These are phyloP conservation scores for Orgyia antiqua DNA, from an alignment of 2,888 invertebrate genomes.

Conservation along the genomic window DNA sequence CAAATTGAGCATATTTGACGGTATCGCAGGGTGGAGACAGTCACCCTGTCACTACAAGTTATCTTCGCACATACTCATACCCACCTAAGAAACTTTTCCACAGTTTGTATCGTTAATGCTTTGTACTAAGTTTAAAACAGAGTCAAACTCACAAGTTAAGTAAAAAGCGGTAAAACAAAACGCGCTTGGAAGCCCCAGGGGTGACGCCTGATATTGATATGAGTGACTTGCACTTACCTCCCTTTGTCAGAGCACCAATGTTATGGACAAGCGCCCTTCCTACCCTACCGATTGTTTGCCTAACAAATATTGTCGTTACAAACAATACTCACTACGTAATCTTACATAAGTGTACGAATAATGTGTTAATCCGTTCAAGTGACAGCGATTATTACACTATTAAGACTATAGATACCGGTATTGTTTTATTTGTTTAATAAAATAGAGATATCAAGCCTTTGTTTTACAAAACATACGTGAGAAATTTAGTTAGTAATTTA, in stretches of 20 bases:
- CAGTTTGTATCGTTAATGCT: conserved; percentile 30
- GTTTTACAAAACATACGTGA: too few species aligned
- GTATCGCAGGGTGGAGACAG: too few species aligned
- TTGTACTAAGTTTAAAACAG: conserved; percentile 28
- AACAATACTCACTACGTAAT: conserved; percentile 58
- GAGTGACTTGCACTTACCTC: conserved; percentile 74
- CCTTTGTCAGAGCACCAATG: conserved; percentile 43
- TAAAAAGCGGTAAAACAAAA: conserved; percentile 68
- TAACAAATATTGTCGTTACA: conserved; percentile 64
- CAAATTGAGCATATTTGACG: too few species aligned
- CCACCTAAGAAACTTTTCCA: conserved; percentile 11
- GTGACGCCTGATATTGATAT: conserved; percentile 68
- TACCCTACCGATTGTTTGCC: conserved; percentile 50
- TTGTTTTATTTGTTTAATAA: too few species aligned
- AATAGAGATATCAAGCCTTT: too few species aligned
- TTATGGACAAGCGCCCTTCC: conserved; percentile 55
- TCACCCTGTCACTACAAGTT: too few species aligned
- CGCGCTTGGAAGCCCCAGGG: conserved; percentile 33
- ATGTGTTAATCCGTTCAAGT: conserved; percentile 31
- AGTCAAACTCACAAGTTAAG: conserved; percentile 35
- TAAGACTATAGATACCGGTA: too few species aligned
- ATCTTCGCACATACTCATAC: conserved; percentile 6
- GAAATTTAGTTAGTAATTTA: too few species aligned
- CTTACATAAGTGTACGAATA: conserved; percentile 49
- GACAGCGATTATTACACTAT: conserved; percentile 11